These are phyloP conservation scores for Rafetus swinhoei DNA, from an alignment of 2,113 vertebrate genomes.

Conservation along the genomic window DNA sequence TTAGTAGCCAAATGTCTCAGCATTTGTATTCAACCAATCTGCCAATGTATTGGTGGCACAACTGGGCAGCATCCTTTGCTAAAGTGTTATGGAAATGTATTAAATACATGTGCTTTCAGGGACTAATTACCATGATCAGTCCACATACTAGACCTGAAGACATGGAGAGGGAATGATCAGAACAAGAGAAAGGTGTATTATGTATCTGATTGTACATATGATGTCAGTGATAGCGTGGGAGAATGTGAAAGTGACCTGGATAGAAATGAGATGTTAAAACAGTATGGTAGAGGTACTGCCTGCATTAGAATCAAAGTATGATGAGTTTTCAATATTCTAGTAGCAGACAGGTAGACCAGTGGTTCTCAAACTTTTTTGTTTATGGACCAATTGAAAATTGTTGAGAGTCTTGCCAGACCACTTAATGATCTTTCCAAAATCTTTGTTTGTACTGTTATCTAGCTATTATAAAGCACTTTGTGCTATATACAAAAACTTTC, in stretches of 20 bases:
- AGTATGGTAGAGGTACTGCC: not conserved
- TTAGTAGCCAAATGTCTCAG: slow-evolving; percentile 51
- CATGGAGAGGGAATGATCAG: slow-evolving; percentile 42
- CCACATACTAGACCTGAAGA: slow-evolving; percentile 12
- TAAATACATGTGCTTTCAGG: slow-evolving; percentile 39
- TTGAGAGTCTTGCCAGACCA: no score
- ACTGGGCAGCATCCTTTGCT: slow-evolving; percentile 50
- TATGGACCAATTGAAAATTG: no score
- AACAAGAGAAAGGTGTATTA: slow-evolving; percentile 26
- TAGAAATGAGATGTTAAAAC: slow-evolving; percentile 54
- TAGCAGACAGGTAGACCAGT: no score
- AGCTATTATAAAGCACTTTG: no score
- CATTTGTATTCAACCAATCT: slow-evolving; percentile 39
- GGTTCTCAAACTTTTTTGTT: no score
- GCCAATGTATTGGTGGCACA: slow-evolving; percentile 54
- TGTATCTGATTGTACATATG: slow-evolving; percentile 29
- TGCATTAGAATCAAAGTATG: slow-evolving; percentile 2
- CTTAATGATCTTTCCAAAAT: no score
- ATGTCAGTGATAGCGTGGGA: slow-evolving; percentile 17
- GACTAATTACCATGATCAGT: slow-evolving; percentile 47
- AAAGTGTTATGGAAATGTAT: slow-evolving; percentile 45
- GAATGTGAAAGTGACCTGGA: slow-evolving; percentile 23
- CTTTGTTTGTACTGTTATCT: no score
- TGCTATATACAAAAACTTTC: no score
- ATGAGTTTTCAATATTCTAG: not conserved